A percentile compares a stretch with the other conserved stretches of the same genome.
Evolutionary conservation across 2,797 vertebrate species (phyloP).

Genomic region (Fistularia tabacaria): DNA sequence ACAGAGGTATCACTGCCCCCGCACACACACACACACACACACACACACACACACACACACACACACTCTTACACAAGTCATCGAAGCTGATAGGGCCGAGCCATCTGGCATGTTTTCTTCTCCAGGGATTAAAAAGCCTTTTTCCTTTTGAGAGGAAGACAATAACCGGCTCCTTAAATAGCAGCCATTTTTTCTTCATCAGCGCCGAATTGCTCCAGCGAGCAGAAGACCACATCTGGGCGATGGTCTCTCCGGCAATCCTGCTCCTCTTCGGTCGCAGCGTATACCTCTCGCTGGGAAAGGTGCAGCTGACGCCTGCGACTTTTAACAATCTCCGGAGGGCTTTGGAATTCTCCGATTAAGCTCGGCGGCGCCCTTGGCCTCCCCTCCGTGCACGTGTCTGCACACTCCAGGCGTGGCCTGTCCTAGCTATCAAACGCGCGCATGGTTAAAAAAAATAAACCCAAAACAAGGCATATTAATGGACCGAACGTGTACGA

Average conservation of each 20-base stretch:
- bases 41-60: conserved; percentile 5
- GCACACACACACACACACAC: conserved; percentile 15
- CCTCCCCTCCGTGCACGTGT: too few relatives aligned
- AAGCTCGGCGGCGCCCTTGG: too few relatives aligned
- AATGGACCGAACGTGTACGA: too few relatives aligned
- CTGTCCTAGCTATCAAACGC: too few relatives aligned
- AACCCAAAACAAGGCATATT: too few relatives aligned
- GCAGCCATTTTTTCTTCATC: conserved; percentile 33
- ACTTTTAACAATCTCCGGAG: conserved; percentile 54
- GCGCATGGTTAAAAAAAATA: too few relatives aligned
- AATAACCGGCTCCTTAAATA: conserved; percentile 19
- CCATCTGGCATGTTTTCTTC: conserved; percentile 24
- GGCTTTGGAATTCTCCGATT: conserved; percentile 35
- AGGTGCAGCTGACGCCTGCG: conserved; percentile 65
- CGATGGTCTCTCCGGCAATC: conserved; percentile 24
- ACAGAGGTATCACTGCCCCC: conserved; percentile 40
- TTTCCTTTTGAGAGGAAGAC: conserved; percentile 25
- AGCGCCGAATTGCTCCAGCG: conserved; percentile 34
- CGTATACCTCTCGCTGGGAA: conserved; percentile 43
- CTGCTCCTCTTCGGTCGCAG: conserved; percentile 37
- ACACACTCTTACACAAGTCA: conserved; percentile 16
- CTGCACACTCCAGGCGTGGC: too few relatives aligned
- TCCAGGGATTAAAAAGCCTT: conserved; percentile 34
- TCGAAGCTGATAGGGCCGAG: conserved; percentile 38
- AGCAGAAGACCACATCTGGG: conserved; percentile 59